A percentile compares a stretch with the other conserved stretches of the same genome.
These are phyloP conservation scores for Lysandra coridon DNA, from an alignment of 2,888 invertebrate genomes.

Conservation along the genomic window DNA sequence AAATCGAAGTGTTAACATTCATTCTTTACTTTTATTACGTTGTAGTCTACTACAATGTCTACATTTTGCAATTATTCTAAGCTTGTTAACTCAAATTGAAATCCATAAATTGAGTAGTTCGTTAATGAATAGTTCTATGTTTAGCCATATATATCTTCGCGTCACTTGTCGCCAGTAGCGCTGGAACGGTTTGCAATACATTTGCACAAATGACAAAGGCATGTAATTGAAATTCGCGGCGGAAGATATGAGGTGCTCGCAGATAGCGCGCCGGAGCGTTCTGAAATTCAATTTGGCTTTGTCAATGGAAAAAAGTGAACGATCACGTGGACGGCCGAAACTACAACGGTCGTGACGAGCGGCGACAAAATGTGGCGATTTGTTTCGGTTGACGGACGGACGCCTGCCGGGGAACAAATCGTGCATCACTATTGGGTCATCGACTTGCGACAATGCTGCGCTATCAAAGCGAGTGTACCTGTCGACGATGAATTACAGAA, in stretches of 20 bases:
- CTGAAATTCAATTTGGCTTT: conserved; percentile 44
- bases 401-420: conserved; percentile 53
- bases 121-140: background rate
- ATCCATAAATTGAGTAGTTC: conserved; percentile 8
- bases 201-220: conserved; percentile 29
- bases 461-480: conserved; percentile 10
- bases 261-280: conserved; percentile 33
- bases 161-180: background rate
- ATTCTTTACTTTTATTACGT: background rate
- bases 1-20: background rate
- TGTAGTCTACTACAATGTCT: background rate
- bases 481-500: background rate
- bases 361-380: conserved; percentile 58
- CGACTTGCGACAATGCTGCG: conserved; percentile 50
- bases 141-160: background rate
- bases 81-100: conserved; percentile 15
- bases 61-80: background rate
- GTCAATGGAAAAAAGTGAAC: conserved; percentile 44
- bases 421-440: conserved; percentile 64
- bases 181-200: conserved; percentile 22
- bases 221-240: conserved; percentile 26
- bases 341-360: conserved; percentile 50
- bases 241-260: conserved; percentile 23
- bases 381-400: conserved; percentile 60
- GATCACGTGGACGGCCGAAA: conserved; percentile 44